Evolutionary conservation across 2,797 vertebrate genomes (phyloP).

Genomic region (Notoglanidium macrostoma): DNA sequence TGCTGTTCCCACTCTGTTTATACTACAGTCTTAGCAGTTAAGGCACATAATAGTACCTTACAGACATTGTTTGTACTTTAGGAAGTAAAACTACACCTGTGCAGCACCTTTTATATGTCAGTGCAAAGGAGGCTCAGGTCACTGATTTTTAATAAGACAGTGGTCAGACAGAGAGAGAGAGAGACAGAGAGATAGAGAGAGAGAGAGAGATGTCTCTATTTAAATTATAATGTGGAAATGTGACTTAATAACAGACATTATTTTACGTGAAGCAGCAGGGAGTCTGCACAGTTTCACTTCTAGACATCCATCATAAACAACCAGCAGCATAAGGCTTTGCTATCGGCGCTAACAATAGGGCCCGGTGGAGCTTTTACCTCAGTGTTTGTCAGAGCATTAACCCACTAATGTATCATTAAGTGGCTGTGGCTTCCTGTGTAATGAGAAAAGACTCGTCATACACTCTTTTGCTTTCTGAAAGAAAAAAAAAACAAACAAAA

Average conservation of each 20-base stretch:
- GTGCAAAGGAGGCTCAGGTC: not conserved
- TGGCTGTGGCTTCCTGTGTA: conserved; percentile 55
- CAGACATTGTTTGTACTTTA: not conserved
- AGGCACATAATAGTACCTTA: not conserved
- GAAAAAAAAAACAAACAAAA: not conserved
- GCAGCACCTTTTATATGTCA: not conserved
- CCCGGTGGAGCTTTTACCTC: conserved; percentile 47
- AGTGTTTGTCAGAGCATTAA: conserved; percentile 52
- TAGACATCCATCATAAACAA: conserved; percentile 41
- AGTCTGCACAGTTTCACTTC: conserved; percentile 13
- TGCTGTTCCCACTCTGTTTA: not conserved
- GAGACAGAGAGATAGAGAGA: not conserved
- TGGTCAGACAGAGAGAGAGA: not conserved
- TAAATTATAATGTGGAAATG: conserved; percentile 19
- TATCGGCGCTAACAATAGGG: conserved; percentile 30
- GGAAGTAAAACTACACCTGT: not conserved
- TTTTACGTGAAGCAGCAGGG: conserved; percentile 33
- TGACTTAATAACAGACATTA: conserved; percentile 37
- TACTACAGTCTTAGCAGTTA: not conserved
- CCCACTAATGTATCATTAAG: conserved; percentile 55
- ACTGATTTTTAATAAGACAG: not conserved
- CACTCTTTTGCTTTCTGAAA: conserved; percentile 1
- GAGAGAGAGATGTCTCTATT: conserved; percentile 6
- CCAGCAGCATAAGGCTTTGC: conserved; percentile 15
- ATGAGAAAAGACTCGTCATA: conserved; percentile 42